phyloP scores from a whole-genome alignment of 2,888 invertebrate genomes.

The Hemithea aestivaria region DNA sequence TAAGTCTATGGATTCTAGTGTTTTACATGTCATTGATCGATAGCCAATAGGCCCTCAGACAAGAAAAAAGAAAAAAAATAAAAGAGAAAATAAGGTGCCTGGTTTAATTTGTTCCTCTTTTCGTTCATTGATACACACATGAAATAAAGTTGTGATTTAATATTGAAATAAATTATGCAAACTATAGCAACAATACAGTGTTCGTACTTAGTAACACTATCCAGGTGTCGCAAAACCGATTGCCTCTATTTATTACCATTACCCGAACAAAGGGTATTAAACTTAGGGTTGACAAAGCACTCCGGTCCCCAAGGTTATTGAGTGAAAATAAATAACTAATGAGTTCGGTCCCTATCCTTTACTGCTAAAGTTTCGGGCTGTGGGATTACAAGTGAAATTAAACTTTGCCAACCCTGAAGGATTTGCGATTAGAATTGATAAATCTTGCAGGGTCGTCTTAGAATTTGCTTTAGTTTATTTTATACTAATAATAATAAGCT shows the following conservation, averaged over 20 bases:
- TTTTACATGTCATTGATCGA: too few species aligned
- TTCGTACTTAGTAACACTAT: neutral
- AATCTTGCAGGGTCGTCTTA: conserved; percentile 3
- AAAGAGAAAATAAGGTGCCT: too few species aligned
- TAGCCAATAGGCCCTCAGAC: too few species aligned
- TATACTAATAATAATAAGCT: too few species aligned
- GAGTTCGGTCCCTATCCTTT: conserved; percentile 39
- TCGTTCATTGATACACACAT: too few species aligned
- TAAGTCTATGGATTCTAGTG: too few species aligned
- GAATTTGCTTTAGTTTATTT: too few species aligned
- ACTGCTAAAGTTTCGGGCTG: conserved; percentile 31
- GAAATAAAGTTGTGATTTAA: too few species aligned
- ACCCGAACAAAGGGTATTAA: conserved; percentile 28
- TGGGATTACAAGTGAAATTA: conserved; percentile 31
- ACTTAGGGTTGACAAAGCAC: conserved; percentile 44
- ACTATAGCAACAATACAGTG: too few species aligned
- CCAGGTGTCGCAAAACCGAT: conserved; percentile 13
- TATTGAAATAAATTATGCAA: too few species aligned
- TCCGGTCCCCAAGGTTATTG: conserved; percentile 45
- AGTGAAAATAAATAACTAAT: conserved; percentile 69
- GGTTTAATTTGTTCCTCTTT: too few species aligned
- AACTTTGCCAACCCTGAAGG: conserved; percentile 21
- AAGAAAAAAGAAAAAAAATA: too few species aligned
- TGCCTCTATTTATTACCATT: conserved; percentile 6
- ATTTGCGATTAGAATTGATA: conserved; percentile 17